Base-by-base conservation (phyloP, 2,888 invertebrate species). In the Drosophila hamatofila region DNA sequence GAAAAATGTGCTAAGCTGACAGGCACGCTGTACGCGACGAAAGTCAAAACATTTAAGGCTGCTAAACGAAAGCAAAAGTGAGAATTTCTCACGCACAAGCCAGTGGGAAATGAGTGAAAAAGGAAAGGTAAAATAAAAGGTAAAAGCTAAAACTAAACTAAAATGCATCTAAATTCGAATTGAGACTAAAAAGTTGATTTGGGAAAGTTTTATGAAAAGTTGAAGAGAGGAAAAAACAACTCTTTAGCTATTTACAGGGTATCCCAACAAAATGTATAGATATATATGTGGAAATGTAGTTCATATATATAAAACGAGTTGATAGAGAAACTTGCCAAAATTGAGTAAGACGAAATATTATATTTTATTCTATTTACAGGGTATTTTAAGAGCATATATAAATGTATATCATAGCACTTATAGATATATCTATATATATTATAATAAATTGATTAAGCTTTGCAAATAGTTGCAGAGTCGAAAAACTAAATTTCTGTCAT, bases 21-120 rank as follows among this genome's bases (percentile, higher is more conserved):
- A 18, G 2, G 51, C 67, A 67, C 73, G 56, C 54, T 60, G 60
- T 41, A 48, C 9, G 33, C n/a, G 21, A n/a, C 25, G 37, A 33
- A 51, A 21, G 35, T 7, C 35, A 25, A 37, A 54, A 5, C 9
- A 23, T 37, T 23, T n/a, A 23, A 16, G 5, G 35, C 35, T 52
- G 23, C 35, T 12, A 37, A 56, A 11, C 30, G 42, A 56, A 56
- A 56, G 41, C 42, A 41, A 11, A 37, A 58, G 33, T 55, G 41
- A 30, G 41, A 44, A 56, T 56, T 23, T 58, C 35, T 14, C 18
- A 46, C 14, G n/a, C 35, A 35, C 35, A n/a, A n/a, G 35, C n/a
- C n/a, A 2, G n/a, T 35, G 44, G 44, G 35, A 57, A 56, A 23
- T 23, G 7, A 1, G 56, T 42, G 30, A 11, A 30, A 33, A 11